Conservation (phyloP, 2,888 invertebrate genomes). For the Eledone cirrhosa region DNA sequence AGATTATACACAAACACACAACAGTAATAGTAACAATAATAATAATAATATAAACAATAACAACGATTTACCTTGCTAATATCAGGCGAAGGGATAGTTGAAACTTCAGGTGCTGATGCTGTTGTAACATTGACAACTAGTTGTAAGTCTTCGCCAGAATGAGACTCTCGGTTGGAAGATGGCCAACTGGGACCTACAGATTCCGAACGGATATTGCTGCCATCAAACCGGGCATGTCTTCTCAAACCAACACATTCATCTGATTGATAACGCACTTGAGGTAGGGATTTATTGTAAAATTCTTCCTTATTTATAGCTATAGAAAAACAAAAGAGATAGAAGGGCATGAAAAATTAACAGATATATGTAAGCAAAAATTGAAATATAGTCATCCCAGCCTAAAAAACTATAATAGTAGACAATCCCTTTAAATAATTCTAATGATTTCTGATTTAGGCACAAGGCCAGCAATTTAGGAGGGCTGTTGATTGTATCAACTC, state of each 20-base stretch:
- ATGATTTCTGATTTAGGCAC: no score
- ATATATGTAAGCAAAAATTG: no score
- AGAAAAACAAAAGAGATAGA: background rate
- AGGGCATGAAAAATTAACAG: background rate
- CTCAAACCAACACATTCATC: constrained; percentile 19
- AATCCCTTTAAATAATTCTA: no score
- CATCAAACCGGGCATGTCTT: constrained; percentile 8
- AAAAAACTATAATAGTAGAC: no score
- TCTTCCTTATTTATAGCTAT: constrained; percentile 40
- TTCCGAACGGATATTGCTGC: constrained; percentile 14
- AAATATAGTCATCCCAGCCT: no score
- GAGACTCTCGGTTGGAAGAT: constrained; percentile 35
- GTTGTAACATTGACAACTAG: constrained; percentile 53
- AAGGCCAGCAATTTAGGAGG: no score
- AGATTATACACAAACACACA: no score
- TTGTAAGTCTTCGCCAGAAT: constrained; percentile 40
- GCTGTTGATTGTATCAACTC: no score
- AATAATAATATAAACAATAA: no score
- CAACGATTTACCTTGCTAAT: constrained; percentile 49
- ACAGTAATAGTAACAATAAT: no score
- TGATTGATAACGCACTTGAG: constrained; percentile 27
- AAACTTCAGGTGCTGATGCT: constrained; percentile 60
- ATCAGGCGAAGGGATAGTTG: constrained; percentile 58
- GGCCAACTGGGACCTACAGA: constrained; percentile 30
- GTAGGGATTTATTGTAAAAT: constrained; percentile 31